These are phyloP conservation scores for Pogonognathellus flavescens DNA, from an alignment of 1,140 invertebrate species.

Conservation along the genomic window DNA sequence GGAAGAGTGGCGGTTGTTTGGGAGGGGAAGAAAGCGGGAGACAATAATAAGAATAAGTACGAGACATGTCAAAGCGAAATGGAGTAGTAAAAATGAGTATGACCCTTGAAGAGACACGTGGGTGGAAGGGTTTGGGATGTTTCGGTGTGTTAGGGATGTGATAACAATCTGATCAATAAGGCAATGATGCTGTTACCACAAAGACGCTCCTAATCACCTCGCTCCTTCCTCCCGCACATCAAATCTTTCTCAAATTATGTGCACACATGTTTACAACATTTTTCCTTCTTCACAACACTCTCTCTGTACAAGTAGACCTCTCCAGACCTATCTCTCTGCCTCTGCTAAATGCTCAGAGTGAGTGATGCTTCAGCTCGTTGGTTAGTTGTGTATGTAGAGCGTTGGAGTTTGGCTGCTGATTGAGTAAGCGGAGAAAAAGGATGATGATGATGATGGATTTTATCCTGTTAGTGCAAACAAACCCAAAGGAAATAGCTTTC, in stretches of 20 bases:
- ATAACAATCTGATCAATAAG: slow-evolving; percentile 28
- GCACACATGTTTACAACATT: slow-evolving; percentile 2
- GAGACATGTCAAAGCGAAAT: neutral
- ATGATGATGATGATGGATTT: slow-evolving; percentile 25
- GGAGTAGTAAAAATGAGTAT: neutral
- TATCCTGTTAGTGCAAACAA: slow-evolving; percentile 17
- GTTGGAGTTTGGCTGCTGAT: neutral
- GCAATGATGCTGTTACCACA: slow-evolving; percentile 6
- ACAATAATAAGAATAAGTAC: neutral
- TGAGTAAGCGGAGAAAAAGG: neutral
- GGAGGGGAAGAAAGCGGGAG: neutral
- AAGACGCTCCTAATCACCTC: slow-evolving; percentile 12
- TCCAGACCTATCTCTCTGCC: too few relatives aligned
- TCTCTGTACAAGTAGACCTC: too few relatives aligned
- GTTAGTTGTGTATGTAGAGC: neutral
- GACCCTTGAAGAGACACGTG: neutral
- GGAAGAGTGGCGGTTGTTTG: neutral
- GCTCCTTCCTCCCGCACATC: neutral
- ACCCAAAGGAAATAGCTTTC: slow-evolving; percentile 10
- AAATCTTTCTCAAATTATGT: slow-evolving; percentile 32
- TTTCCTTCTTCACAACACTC: neutral
- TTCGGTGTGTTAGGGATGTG: neutral
- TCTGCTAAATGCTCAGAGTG: neutral
- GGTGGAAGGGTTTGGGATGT: neutral
- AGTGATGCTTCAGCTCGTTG: neutral